phyloP scores from a whole-genome alignment of 2,797 vertebrate genomes.

The Takifugu rubripes region DNA sequence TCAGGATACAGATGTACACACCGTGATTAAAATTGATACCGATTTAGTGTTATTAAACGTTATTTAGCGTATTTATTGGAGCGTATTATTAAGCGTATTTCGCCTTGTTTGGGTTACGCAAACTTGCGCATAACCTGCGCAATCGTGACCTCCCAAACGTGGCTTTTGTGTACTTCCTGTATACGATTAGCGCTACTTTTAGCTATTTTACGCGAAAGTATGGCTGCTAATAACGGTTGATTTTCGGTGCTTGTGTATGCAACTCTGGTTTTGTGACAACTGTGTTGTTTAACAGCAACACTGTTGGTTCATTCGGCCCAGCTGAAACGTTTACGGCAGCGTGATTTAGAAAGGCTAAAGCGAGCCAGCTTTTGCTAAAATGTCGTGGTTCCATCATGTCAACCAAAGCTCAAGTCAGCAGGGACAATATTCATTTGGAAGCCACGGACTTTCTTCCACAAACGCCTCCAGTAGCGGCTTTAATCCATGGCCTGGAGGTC shows the following conservation, averaged over 20 bases:
- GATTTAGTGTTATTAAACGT: no score
- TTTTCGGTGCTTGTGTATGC: background rate
- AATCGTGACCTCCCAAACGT: constrained; percentile 23
- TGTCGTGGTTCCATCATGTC: constrained; percentile 74
- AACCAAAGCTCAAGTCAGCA: constrained; percentile 40
- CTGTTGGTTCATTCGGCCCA: no score
- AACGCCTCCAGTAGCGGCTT: constrained; percentile 16
- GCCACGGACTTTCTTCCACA: constrained; percentile 21
- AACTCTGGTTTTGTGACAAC: background rate
- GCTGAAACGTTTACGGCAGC: no score
- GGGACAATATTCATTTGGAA: constrained; percentile 21
- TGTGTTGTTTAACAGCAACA: no score
- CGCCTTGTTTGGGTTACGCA: background rate
- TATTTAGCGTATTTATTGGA: no score
- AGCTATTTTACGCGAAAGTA: background rate
- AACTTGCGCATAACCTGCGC: constrained; percentile 49
- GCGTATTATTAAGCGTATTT: no score
- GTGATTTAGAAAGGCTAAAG: background rate
- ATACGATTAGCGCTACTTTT: constrained; percentile 19
- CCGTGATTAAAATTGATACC: no score
- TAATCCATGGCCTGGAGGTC: constrained; percentile 21
- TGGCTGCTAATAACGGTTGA: background rate
- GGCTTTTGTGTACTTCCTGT: constrained; percentile 32
- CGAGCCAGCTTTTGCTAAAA: constrained; percentile 29
- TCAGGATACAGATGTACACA: background rate